Percentiles rank a stretch among this genome's conserved stretches.
phyloP scores from a whole-genome alignment of 2,797 vertebrate species.

The Eospalax fontanierii region DNA sequence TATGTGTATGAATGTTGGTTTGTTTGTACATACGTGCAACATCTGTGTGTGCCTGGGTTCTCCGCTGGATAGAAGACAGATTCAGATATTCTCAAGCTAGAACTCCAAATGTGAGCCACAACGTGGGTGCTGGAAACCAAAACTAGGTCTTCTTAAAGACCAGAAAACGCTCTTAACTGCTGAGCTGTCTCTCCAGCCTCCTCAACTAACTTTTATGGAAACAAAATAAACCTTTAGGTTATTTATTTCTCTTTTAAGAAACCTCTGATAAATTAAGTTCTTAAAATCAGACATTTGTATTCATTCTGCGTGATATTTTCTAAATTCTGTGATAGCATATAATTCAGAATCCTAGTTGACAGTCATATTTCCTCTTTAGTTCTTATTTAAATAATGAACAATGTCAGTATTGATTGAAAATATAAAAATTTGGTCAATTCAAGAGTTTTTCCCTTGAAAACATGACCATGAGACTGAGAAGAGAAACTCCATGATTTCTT shows the following conservation, averaged over 20 bases:
- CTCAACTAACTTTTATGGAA: not conserved
- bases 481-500: not conserved
- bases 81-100: not conserved
- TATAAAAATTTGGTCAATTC: not conserved
- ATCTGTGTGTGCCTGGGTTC: not conserved
- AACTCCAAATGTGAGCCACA: not conserved
- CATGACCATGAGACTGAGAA: not conserved
- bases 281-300: not conserved
- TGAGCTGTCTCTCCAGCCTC: not conserved
- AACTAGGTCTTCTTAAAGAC: no score
- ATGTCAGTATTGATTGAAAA: not conserved
- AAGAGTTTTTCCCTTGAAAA: not conserved
- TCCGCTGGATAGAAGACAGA: not conserved
- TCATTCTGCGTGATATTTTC: not conserved
- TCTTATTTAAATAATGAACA: not conserved
- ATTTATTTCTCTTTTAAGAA: not conserved
- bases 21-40: not conserved
- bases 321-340: not conserved
- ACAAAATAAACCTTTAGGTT: not conserved
- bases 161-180: no score
- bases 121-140: not conserved
- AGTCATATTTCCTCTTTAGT: not conserved
- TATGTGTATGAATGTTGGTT: not conserved
- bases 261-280: not conserved
- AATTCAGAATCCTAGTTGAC: not conserved